These are phyloP conservation scores for Hydropsyche betteni DNA, from an alignment of 2,888 invertebrate genomes.

Conservation along the genomic window DNA sequence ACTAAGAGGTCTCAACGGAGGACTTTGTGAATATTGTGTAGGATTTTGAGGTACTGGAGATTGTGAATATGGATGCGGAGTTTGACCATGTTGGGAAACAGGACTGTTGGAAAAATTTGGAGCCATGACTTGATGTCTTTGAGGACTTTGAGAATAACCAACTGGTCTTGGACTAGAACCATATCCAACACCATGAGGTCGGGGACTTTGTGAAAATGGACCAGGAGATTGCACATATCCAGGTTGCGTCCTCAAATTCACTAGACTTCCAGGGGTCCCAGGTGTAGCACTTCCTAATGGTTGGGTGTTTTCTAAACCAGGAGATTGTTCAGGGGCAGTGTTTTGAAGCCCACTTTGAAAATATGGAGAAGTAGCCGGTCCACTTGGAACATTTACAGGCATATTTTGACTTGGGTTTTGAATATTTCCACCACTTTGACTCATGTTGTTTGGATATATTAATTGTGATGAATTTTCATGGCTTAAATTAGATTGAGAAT, in stretches of 20 bases:
- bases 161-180: conserved; percentile 63
- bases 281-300: conserved; percentile 32
- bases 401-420: conserved; percentile 48
- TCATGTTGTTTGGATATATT: conserved; percentile 52
- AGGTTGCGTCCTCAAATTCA: conserved; percentile 45
- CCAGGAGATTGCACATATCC: conserved; percentile 52
- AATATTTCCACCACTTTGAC: conserved; percentile 36
- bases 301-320: conserved; percentile 35
- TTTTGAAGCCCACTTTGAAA: conserved; percentile 39
- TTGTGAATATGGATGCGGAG: conserved; percentile 52
- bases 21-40: conserved; percentile 50
- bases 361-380: conserved; percentile 53
- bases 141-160: conserved; percentile 56
- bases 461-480: conserved; percentile 42
- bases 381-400: conserved; percentile 50
- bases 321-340: conserved; percentile 38
- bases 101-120: conserved; percentile 50
- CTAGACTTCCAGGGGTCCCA: conserved; percentile 49
- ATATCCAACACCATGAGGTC: conserved; percentile 55
- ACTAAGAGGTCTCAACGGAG: conserved; percentile 51
- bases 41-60: conserved; percentile 50
- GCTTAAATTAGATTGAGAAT: conserved; percentile 38
- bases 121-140: conserved; percentile 49
- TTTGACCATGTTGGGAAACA: conserved; percentile 57
- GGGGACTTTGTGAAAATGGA: conserved; percentile 58